Evolutionary conservation across 2,113 vertebrate species (phyloP).

Genomic region (Stictonetta naevosa): DNA sequence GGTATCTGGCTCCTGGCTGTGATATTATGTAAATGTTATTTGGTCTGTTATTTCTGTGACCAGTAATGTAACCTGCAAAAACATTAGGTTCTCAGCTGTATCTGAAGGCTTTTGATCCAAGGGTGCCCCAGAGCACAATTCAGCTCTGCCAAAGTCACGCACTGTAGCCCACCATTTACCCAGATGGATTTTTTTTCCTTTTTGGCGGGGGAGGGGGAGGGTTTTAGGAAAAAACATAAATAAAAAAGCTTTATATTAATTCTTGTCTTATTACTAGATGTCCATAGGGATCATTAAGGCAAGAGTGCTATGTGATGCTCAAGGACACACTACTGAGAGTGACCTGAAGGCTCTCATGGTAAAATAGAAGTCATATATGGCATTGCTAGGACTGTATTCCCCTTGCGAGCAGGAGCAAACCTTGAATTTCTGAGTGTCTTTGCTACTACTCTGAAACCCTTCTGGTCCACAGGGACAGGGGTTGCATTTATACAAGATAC

Average conservation of each 20-base stretch:
- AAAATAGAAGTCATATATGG: not conserved
- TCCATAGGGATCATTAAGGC: not conserved
- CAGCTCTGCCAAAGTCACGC: not conserved
- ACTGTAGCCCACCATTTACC: not conserved
- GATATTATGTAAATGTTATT: not conserved
- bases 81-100: accelerated
- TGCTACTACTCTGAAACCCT: not conserved
- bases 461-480: not conserved
- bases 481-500: not conserved
- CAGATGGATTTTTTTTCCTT: not conserved
- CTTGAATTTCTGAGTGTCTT: not conserved
- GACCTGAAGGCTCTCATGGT: not conserved
- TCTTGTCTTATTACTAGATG: not conserved
- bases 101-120: not conserved
- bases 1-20: not conserved
- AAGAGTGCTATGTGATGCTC: not conserved
- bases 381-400: not conserved
- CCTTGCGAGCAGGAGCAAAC: not conserved
- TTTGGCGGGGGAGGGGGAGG: too few species aligned
- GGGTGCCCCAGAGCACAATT: accelerated
- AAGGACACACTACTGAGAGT: not conserved
- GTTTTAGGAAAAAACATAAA: too few species aligned
- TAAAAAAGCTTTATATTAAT: not conserved
- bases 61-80: not conserved
- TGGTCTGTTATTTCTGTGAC: not conserved